Percentiles rank a stretch among this genome's conserved stretches.
Evolutionary conservation across 2,797 vertebrate species (phyloP).

Genomic region (Okamejei kenojei): DNA sequence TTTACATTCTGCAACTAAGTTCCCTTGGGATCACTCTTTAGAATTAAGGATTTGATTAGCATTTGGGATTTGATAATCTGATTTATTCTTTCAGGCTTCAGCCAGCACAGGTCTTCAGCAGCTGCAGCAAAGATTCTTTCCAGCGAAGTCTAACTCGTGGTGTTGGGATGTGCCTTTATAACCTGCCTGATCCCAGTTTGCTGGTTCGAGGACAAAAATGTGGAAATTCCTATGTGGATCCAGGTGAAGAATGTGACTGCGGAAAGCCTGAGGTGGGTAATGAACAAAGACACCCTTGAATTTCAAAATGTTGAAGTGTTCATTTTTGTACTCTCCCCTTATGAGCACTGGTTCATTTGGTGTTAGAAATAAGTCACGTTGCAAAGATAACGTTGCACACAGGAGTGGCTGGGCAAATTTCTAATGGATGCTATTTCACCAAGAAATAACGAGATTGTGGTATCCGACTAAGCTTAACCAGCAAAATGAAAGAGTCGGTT

Average conservation of each 20-base stretch:
- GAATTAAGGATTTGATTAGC: too few species aligned
- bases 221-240: slow-evolving; percentile 32
- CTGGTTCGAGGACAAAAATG: slow-evolving; percentile 32
- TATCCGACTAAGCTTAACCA: too few species aligned
- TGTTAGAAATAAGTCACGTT: too few species aligned
- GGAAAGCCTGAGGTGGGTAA: slow-evolving; percentile 37
- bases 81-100: slow-evolving; percentile 22
- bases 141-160: slow-evolving; percentile 25
- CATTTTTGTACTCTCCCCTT: background rate
- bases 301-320: background rate
- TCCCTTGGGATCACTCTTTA: background rate
- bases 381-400: too few species aligned
- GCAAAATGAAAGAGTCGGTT: too few species aligned
- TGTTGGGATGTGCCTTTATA: slow-evolving; percentile 32
- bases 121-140: slow-evolving; percentile 10
- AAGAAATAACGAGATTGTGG: too few species aligned
- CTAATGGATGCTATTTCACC: too few species aligned
- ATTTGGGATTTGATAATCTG: background rate
- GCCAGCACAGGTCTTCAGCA: slow-evolving; percentile 29
- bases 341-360: too few species aligned
- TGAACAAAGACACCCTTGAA: background rate
- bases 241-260: slow-evolving; percentile 33
- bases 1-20: background rate
- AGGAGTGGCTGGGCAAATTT: too few species aligned
- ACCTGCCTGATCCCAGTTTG: slow-evolving; percentile 21